These are phyloP conservation scores for Pseudochirops cupreus DNA, from an alignment of 2,797 vertebrate genomes.

Conservation along the genomic window DNA sequence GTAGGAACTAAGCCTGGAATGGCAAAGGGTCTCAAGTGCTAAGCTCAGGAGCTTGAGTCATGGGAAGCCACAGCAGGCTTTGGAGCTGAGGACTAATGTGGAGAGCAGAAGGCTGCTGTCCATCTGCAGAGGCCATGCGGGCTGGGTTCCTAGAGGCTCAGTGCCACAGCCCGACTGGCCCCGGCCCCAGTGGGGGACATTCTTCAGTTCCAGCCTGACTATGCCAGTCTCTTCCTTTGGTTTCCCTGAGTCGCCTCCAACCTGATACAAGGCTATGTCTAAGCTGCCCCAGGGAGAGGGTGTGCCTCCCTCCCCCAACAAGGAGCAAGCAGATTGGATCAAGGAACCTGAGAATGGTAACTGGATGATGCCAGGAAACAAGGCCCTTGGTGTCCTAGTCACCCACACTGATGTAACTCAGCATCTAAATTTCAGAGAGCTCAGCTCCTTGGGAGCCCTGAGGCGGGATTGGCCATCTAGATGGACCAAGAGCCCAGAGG, in stretches of 20 bases:
- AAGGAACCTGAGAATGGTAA: background rate
- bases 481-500: background rate
- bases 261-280: background rate
- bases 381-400: background rate
- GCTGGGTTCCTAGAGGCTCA: background rate
- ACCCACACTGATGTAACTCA: background rate
- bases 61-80: background rate
- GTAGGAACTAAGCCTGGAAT: background rate
- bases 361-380: background rate
- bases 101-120: background rate
- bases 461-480: background rate
- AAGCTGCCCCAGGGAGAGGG: background rate
- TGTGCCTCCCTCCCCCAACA: background rate
- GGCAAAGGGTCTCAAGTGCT: background rate
- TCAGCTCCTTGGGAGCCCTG: rapidly evolving
- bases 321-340: background rate
- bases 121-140: background rate
- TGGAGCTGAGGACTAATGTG: background rate
- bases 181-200: background rate
- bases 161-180: too few relatives aligned
- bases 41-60: background rate
- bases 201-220: background rate
- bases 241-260: background rate
- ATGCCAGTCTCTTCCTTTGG: background rate
- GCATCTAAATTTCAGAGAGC: background rate